Evolutionary conservation across 2,113 vertebrate genomes (phyloP), one percentile per base, ranked within the genome.

Genomic region (Pithys albifrons): DNA sequence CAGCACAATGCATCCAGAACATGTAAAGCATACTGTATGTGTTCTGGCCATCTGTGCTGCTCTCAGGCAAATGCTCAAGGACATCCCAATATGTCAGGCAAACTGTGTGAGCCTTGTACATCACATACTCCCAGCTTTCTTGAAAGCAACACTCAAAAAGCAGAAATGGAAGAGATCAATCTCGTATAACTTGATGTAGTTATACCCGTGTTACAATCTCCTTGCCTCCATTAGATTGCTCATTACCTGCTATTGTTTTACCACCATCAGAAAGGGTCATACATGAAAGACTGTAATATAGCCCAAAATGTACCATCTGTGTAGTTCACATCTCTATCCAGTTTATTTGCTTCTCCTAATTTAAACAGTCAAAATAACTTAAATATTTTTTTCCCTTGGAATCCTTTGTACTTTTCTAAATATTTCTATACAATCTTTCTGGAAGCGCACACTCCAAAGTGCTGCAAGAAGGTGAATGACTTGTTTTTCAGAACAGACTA

Each of bases 191-290:
- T 41, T 37, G 33, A 43, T 19, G 19, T 33, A 75, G 33, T 57
- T 71, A 55, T 0, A 1, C 7, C 10, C 0, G 0, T 25, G 29
- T 65, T 64, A 65, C 43, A 46, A 22, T 2, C 9, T 10, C 41
- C 12, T 54, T 19, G 41, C 9, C 46, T 54, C 31, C 35, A 7
- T 59, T 43, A 80, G 14, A 48, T 9, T 70, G 64, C 14, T 48
- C 10, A 2, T 86, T 49, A 45, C 2, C 46, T 57, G 22, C 8
- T 45, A 18, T 14, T 57, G 7, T 27, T 83, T 67, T 46, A 67
- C 7, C 1, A 2, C 12, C 7, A 27, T 25, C 16, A 80, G 19
- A 85, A 78, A 58, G 7, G 6, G 37, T 15, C 13, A 43, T 33
- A 37, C 2, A 78, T 1, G 28, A 87, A 71, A 74, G 19, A 48